These are phyloP conservation scores for Chaetura pelagica DNA, from an alignment of 2,113 vertebrate species.

Conservation along the genomic window DNA sequence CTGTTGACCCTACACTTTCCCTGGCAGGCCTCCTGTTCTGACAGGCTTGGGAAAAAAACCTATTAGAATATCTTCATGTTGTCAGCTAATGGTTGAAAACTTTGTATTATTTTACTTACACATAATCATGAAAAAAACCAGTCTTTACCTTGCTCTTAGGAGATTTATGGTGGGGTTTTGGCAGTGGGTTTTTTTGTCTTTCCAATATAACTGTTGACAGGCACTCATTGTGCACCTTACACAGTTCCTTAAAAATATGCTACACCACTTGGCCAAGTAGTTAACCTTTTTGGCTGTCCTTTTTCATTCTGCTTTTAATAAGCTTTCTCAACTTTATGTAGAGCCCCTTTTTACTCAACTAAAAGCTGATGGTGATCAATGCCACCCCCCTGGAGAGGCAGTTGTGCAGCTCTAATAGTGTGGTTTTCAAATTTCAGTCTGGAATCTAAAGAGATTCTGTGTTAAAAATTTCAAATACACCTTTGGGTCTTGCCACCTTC, in stretches of 20 bases:
- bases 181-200: background rate
- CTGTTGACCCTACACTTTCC: background rate
- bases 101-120: background rate
- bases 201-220: background rate
- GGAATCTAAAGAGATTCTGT: background rate
- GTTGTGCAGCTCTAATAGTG: background rate
- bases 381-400: background rate
- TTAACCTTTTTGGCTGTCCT: background rate
- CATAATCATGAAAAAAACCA: background rate
- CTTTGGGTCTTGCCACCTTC: background rate
- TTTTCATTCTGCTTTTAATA: background rate
- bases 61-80: background rate
- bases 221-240: fast-evolving
- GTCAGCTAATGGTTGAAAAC: background rate
- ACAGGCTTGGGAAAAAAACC: background rate
- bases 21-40: background rate
- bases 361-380: background rate
- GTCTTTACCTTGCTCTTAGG: background rate
- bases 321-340: background rate
- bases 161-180: background rate
- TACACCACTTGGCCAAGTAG: fast-evolving
- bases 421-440: background rate
- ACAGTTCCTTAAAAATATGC: background rate
- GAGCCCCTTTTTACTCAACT: background rate
- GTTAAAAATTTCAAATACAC: background rate